These are phyloP conservation scores for Caradrina kadenii DNA, from an alignment of 2,888 invertebrate genomes.

Conservation along the genomic window DNA sequence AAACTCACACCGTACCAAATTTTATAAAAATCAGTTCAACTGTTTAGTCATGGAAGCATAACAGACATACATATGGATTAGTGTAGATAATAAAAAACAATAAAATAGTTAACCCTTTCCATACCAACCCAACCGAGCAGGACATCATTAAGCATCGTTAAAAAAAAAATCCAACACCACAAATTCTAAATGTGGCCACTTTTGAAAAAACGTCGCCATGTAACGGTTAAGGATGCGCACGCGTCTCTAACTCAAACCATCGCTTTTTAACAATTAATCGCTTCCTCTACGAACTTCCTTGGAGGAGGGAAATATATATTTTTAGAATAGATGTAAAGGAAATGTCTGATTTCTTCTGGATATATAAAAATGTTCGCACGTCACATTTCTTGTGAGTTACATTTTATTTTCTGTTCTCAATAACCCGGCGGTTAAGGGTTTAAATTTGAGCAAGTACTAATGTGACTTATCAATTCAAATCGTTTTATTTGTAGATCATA, in stretches of 20 bases:
- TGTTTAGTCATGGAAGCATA: too few species aligned
- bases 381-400: conserved; percentile 27
- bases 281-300: conserved; percentile 75
- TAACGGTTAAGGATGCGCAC: conserved; percentile 74
- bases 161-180: conserved; percentile 59
- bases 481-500: too few species aligned
- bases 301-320: conserved; percentile 65
- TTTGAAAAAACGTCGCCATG: conserved; percentile 71
- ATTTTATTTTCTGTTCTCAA: neutral
- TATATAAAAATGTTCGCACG: conserved; percentile 65
- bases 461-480: neutral
- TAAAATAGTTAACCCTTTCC: conserved; percentile 57
- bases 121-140: conserved; percentile 67
- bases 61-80: too few species aligned
- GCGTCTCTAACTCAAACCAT: conserved; percentile 75
- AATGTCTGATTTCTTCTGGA: conserved; percentile 67
- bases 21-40: too few species aligned
- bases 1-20: too few species aligned
- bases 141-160: conserved; percentile 81
- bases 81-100: neutral
- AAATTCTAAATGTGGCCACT: conserved; percentile 71
- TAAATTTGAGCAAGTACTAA: too few species aligned
- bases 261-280: conserved; percentile 83
- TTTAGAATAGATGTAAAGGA: conserved; percentile 68
- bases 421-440: too few species aligned